phyloP scores from a whole-genome alignment of 2,113 vertebrate genomes.

The Euleptes europaea region DNA sequence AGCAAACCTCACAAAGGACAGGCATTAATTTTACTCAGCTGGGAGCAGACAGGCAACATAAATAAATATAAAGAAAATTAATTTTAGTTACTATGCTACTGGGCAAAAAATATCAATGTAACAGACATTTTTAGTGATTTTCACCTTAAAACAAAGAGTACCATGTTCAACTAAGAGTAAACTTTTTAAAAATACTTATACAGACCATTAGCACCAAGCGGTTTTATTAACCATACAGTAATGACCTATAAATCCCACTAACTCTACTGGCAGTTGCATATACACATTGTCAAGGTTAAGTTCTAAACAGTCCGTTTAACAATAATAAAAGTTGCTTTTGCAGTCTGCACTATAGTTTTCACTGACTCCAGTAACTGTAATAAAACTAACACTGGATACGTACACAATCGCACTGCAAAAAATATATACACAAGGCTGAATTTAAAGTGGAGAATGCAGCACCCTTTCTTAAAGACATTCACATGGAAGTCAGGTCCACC shows the following conservation, averaged over 20 bases:
- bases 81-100: neutral
- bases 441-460: neutral
- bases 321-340: constrained; percentile 36
- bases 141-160: neutral
- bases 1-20: neutral
- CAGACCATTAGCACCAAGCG: constrained; percentile 6
- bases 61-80: constrained; percentile 35
- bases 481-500: neutral
- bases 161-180: neutral
- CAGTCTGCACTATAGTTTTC: neutral
- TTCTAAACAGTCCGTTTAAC: constrained; percentile 24
- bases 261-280: constrained; percentile 25
- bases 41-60: neutral
- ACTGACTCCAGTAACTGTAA: neutral
- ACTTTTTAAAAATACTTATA: constrained; percentile 9
- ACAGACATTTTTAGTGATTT: constrained; percentile 34
- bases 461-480: neutral
- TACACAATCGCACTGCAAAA: fast-evolving
- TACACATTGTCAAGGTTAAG: constrained; percentile 14
- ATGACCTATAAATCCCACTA: constrained; percentile 16
- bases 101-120: constrained; percentile 27
- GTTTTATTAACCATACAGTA: neutral
- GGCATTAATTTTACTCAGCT: neutral
- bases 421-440: fast-evolving
- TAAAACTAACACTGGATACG: neutral